phyloP scores from a whole-genome alignment of 37 sponge, comb jelly and placozoan species.

The Diacarnus erythraeanus region DNA sequence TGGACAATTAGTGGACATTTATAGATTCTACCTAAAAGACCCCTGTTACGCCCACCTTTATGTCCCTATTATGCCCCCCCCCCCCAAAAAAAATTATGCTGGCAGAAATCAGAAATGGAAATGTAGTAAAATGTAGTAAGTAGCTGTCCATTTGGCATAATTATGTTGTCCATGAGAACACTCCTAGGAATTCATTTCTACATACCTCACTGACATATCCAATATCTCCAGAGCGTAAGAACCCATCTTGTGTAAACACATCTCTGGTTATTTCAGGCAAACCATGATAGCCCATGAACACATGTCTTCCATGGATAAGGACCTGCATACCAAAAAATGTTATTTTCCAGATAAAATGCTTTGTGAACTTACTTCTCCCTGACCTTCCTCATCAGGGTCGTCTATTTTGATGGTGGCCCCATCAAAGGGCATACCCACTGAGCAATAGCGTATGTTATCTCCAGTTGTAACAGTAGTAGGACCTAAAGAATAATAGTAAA shows the following conservation, averaged over 20 bases:
- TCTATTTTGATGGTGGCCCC: slow-evolving; percentile 62
- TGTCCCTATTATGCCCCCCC: too few relatives aligned
- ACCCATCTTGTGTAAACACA: slow-evolving; percentile 68
- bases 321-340: slow-evolving; percentile 40
- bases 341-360: too few relatives aligned
- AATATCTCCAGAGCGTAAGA: slow-evolving; percentile 75
- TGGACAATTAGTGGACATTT: too few relatives aligned
- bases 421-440: slow-evolving; percentile 48
- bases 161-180: too few relatives aligned
- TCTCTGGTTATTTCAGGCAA: slow-evolving; percentile 46
- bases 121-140: too few relatives aligned
- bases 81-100: too few relatives aligned
- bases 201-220: slow-evolving; percentile 61
- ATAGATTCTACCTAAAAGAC: too few relatives aligned
- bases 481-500: slow-evolving; percentile 23
- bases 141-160: too few relatives aligned
- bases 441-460: slow-evolving; percentile 51
- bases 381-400: slow-evolving; percentile 69
- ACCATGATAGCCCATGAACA: slow-evolving; percentile 87
- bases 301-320: slow-evolving; percentile 64
- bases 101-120: too few relatives aligned
- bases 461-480: slow-evolving; percentile 74
- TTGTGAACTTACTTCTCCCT: slow-evolving; percentile 68
- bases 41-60: too few relatives aligned
- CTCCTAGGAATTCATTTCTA: too few relatives aligned